Base-by-base conservation (phyloP, 2,113 vertebrate genomes). In the Artemisiospiza belli region DNA sequence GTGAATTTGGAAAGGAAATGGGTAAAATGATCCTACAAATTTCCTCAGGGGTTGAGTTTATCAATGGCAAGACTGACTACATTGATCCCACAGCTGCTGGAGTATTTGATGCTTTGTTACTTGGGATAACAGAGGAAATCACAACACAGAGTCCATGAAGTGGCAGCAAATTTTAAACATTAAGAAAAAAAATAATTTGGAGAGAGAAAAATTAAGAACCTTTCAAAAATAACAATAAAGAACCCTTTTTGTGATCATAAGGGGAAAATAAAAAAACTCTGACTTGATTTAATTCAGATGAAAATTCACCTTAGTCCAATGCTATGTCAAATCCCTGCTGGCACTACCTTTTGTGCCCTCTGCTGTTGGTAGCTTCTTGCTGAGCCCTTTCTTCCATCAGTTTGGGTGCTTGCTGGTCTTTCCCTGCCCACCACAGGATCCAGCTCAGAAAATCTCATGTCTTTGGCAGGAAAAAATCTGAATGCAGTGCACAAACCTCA, bases 351-450 rank as follows among this genome's bases (percentile, higher is more conserved):
- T 11, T 46, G 43, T 76, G 73, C 68, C 43, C 58, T 87, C 62
- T 87, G 67, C 62, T 52, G 35, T 27, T 4, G 0, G 27, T 2
- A 62, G 57, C 51, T 70, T 27, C 67, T 43, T 14, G 3, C 41
- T 21, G 30, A 19, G 30, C 23, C 23, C 46, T 33, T 35, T 87
- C 33, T 85, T 24, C 30, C 46, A 10, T 1, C 10, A 37, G 33
- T 27, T 14, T 24, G 27, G 25, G 2, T 3, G 13, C 35, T 39
- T 0, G 0, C 55, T 54, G 15, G 18, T 67, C 64, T 39, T 63
- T 16, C 37, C 47, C 37, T 43, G 21, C 39, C 11, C 20, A 13
- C 35, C n/a, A 24, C n/a, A 43, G 58, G 27, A 64, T 7, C 55
- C 57, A 75, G 39, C 84, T 73, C 83, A 19, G 49, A 47, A 51